Evolutionary conservation across 1,140 invertebrate species (phyloP).

Genomic region (Drosophila ercepeae): DNA sequence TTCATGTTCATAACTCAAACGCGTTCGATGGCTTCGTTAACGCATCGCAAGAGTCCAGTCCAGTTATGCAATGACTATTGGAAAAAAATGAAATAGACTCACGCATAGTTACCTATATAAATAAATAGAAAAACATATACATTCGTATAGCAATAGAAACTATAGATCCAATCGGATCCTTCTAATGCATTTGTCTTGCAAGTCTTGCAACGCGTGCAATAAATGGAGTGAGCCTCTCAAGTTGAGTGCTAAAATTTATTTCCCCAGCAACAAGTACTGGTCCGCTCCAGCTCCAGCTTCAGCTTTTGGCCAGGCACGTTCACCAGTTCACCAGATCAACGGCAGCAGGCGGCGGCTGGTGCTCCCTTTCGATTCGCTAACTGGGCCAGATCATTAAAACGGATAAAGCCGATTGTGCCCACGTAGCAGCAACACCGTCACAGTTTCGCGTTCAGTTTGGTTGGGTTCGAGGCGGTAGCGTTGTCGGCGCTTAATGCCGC

Average conservation of each 20-base stretch:
- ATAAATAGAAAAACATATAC: not conserved
- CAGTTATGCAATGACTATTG: slow-evolving; percentile 76
- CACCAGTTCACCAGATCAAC: slow-evolving; percentile 24
- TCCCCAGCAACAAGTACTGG: slow-evolving; percentile 33
- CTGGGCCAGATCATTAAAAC: slow-evolving; percentile 80
- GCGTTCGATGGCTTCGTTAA: slow-evolving; percentile 73
- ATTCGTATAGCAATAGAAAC: slow-evolving; percentile 1
- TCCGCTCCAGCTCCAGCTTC: slow-evolving; percentile 42
- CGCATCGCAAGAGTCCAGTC: slow-evolving; percentile 78
- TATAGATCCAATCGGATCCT: slow-evolving; percentile 47
- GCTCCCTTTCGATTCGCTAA: slow-evolving; percentile 80
- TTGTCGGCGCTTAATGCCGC: slow-evolving; percentile 70
- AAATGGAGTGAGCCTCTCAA: slow-evolving; percentile 59
- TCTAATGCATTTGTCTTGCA: slow-evolving; percentile 73
- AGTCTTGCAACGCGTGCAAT: slow-evolving; percentile 45
- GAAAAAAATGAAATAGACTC: slow-evolving; percentile 51
- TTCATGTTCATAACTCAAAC: slow-evolving; percentile 79
- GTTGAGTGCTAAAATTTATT: slow-evolving; percentile 74
- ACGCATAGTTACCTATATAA: not conserved
- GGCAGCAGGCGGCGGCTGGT: slow-evolving; percentile 17
- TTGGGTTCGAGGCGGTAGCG: slow-evolving; percentile 39
- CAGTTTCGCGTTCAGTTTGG: slow-evolving; percentile 7
- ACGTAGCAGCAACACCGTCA: slow-evolving; percentile 57
- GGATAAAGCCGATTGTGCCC: slow-evolving; percentile 81
- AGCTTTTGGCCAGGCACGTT: slow-evolving; percentile 55